Conservation (phyloP, 2,888 invertebrate genomes). For the Drosophila borborema region DNA sequence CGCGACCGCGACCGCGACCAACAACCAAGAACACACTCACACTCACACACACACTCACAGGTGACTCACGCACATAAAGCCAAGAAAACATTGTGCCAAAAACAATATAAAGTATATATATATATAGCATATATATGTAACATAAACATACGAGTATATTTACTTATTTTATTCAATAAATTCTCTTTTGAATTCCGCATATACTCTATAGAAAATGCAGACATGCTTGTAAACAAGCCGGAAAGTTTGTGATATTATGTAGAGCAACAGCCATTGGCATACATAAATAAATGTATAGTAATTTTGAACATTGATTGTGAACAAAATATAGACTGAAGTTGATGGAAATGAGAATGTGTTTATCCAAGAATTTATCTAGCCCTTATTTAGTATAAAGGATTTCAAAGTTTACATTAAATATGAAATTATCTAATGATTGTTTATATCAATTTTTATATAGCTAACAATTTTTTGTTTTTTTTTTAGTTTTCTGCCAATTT, state of each 20-base stretch:
- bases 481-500: background rate
- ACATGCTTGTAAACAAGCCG: constrained; percentile 3
- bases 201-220: background rate
- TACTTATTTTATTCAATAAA: background rate
- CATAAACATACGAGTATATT: background rate
- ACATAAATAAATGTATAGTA: background rate
- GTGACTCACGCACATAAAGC: constrained; percentile 60
- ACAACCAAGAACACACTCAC: constrained; percentile 12
- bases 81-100: constrained; percentile 59
- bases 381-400: background rate
- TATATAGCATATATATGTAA: constrained; percentile 1
- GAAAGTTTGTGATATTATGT: constrained; percentile 1
- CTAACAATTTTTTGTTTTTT: background rate
- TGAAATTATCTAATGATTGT: background rate
- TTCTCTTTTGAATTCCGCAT: background rate
- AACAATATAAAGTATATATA: constrained; percentile 15
- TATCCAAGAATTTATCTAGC: background rate
- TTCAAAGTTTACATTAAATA: background rate
- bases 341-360: background rate
- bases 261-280: background rate
- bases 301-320: background rate
- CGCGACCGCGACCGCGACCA: constrained; percentile 68
- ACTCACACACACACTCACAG: constrained; percentile 29
- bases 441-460: background rate
- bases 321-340: background rate